Evolutionary conservation across 2,797 vertebrate genomes (phyloP).

Genomic region (Lutjanus argentimaculatus): DNA sequence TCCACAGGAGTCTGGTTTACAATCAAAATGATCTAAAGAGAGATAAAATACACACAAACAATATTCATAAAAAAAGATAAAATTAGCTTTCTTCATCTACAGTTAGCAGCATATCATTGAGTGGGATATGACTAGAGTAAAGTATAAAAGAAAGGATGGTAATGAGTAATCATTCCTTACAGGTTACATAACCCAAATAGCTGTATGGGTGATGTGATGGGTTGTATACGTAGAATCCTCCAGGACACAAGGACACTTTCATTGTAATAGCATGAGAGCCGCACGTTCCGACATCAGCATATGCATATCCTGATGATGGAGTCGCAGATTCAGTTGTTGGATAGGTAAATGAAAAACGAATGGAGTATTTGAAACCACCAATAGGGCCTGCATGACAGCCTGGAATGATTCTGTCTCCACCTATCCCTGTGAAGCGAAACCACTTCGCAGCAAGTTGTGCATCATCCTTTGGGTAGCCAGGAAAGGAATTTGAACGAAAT

Average conservation of each 20-base stretch:
- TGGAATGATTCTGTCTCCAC: no score
- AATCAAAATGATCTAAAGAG: slow-evolving; percentile 58
- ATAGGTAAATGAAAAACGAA: no score
- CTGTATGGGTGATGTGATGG: accelerated
- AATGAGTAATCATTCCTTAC: slow-evolving; percentile 31
- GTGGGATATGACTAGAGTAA: background rate
- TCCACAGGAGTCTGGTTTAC: slow-evolving; percentile 51
- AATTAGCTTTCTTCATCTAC: no score
- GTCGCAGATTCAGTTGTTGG: slow-evolving; percentile 2
- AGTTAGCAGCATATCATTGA: background rate
- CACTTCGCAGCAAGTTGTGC: no score
- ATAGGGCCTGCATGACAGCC: no score
- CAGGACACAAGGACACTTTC: slow-evolving; percentile 48
- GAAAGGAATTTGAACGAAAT: no score
- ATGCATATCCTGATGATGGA: background rate
- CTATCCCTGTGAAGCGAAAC: no score
- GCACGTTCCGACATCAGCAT: accelerated
- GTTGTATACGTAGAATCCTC: slow-evolving; percentile 59
- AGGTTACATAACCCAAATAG: background rate
- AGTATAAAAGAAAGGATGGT: background rate
- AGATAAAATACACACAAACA: background rate
- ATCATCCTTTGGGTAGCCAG: no score
- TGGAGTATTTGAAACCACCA: no score
- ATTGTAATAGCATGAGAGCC: accelerated
- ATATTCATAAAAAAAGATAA: background rate